These are phyloP conservation scores for Ctenochaetus hawaiiensis DNA, from an alignment of 2,797 vertebrate species.

Conservation along the genomic window DNA sequence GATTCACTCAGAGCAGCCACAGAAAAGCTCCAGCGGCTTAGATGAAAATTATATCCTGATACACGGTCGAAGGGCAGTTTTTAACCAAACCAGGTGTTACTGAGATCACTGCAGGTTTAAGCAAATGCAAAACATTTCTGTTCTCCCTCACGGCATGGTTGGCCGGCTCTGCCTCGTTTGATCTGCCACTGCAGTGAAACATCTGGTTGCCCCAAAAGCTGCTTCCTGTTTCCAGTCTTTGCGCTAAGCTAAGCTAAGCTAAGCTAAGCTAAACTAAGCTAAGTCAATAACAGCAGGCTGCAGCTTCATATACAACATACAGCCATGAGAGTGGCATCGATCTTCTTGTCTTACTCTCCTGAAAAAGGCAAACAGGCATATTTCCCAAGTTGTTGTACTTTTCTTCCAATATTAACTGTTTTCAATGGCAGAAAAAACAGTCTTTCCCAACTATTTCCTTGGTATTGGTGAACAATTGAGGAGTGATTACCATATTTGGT, in stretches of 20 bases:
- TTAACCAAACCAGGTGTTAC: no score
- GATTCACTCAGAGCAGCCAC: no score
- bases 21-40: no score
- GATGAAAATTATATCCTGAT: no score
- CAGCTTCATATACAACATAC: neutral
- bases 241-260: neutral
- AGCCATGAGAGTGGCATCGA: neutral
- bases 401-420: neutral
- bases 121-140: no score
- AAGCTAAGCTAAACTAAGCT: no score
- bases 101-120: no score
- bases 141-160: no score
- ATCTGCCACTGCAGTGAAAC: no score
- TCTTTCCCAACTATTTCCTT: neutral
- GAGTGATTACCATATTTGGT: neutral
- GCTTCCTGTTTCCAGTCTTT: neutral
- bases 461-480: neutral
- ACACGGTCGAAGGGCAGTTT: no score
- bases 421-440: neutral
- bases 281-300: no score
- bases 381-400: neutral
- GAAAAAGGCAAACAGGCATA: neutral
- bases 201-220: neutral
- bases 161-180: no score
- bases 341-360: neutral